Evolutionary conservation across 2,888 invertebrate genomes (phyloP).

Genomic region (Caenorhabditis sinica): DNA sequence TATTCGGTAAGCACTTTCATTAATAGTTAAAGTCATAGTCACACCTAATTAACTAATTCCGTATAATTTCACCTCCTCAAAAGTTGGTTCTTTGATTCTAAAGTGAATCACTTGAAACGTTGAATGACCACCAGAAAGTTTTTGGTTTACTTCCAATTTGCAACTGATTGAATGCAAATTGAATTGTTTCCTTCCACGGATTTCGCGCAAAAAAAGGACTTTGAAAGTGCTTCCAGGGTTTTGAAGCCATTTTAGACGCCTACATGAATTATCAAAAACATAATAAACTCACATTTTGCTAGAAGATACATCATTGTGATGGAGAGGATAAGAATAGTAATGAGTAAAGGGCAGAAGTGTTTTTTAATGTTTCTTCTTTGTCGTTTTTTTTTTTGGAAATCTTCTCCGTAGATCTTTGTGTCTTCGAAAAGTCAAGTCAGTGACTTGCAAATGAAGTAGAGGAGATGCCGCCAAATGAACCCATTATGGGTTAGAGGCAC

Average conservation of each 20-base stretch:
- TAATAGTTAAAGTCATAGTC: too few species aligned
- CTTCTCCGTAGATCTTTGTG: constrained; percentile 40
- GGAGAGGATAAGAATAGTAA: not conserved
- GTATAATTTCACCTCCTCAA: too few species aligned
- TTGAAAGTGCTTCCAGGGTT: constrained; percentile 20
- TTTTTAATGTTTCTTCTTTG: not conserved
- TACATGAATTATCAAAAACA: constrained; percentile 4
- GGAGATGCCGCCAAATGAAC: constrained; percentile 45
- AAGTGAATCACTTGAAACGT: not conserved
- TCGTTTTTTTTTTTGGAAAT: constrained; percentile 13
- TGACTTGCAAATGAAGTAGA: constrained; percentile 28
- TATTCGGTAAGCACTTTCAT: too few species aligned
- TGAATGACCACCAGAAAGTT: constrained; percentile 16
- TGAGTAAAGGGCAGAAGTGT: constrained; percentile 14
- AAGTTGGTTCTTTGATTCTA: constrained; percentile 1
- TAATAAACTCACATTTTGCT: constrained; percentile 45
- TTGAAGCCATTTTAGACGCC: constrained; percentile 14
- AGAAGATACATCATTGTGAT: constrained; percentile 53
- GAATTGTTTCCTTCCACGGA: constrained; percentile 11
- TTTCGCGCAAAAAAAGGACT: constrained; percentile 22
- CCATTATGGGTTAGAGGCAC: constrained; percentile 46
- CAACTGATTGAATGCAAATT: constrained; percentile 47
- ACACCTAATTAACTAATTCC: not conserved
- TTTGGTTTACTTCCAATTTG: constrained; percentile 30
- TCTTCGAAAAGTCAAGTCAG: not conserved